Evolutionary conservation across 64 coral and sea anemone species (phyloP).

Genomic region (Montipora capricornis): DNA sequence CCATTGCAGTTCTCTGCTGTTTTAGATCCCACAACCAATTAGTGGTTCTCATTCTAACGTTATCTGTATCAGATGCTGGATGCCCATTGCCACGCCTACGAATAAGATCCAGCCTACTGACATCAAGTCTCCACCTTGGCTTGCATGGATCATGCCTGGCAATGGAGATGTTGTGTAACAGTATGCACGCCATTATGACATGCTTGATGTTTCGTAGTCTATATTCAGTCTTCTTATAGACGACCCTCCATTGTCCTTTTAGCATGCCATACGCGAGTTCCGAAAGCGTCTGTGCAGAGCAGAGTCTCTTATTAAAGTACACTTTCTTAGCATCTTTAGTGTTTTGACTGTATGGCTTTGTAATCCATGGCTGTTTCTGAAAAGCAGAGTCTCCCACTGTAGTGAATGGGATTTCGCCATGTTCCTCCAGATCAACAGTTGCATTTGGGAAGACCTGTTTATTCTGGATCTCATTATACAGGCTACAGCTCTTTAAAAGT

Average conservation of each 20-base stretch:
- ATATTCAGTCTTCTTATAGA: constrained; percentile 79
- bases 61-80: background rate
- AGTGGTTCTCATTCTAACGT: background rate
- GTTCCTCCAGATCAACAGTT: no score
- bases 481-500: constrained; percentile 19
- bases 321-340: constrained; percentile 45
- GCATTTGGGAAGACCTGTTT: no score
- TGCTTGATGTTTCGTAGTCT: background rate
- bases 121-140: background rate
- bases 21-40: background rate
- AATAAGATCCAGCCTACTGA: background rate
- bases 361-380: constrained; percentile 2
- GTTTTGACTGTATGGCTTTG: constrained; percentile 38
- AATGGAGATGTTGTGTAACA: constrained; percentile 54
- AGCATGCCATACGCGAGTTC: constrained; percentile 40
- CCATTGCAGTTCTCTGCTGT: constrained; percentile 3
- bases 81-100: background rate
- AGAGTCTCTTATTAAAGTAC: constrained; percentile 62
- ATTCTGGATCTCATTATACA: background rate
- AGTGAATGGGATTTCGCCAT: no score
- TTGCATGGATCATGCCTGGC: constrained; percentile 35
- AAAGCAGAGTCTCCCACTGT: no score
- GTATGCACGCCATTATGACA: constrained; percentile 64
- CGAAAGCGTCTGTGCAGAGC: constrained; percentile 23
- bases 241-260: constrained; percentile 64